Conservation (phyloP, 2,797 vertebrate genomes). For the Fistularia tabacaria region DNA sequence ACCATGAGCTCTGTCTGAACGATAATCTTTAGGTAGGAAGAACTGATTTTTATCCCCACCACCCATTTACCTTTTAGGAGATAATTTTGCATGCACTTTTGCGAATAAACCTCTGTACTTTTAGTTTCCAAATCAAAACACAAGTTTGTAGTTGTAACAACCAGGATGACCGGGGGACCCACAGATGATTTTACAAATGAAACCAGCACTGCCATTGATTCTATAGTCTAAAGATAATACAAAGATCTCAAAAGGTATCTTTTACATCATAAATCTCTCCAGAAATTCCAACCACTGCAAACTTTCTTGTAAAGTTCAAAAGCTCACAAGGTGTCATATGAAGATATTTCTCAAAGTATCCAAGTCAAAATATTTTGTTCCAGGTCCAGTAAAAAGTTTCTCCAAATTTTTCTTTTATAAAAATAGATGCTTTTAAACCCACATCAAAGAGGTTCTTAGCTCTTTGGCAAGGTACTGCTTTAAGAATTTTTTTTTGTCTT, state of each 20-base stretch:
- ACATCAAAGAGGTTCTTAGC: conserved; percentile 99
- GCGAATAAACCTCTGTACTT: conserved; percentile 64
- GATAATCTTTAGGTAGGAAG: conserved; percentile 94
- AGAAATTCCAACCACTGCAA: conserved; percentile 87
- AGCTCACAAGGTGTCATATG: conserved; percentile 99
- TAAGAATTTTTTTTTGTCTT: conserved; percentile 88
- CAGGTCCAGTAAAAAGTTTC: conserved; percentile 99
- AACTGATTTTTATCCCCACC: conserved; percentile 83
- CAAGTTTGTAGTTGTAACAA: conserved; percentile 80
- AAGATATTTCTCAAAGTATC: conserved; percentile 99
- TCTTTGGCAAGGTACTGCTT: conserved; percentile 99
- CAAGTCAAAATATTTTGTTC: conserved; percentile 99
- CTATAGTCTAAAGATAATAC: conserved; percentile 84
- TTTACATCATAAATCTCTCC: conserved; percentile 91
- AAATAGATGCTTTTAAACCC: conserved; percentile 99
- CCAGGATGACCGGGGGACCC: conserved; percentile 78
- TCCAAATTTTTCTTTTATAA: conserved; percentile 98
- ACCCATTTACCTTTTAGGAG: conserved; percentile 73
- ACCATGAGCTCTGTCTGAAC: conserved; percentile 91
- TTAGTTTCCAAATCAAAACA: conserved; percentile 84
- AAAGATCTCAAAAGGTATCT: conserved; percentile 92
- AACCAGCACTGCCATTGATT: conserved; percentile 86
- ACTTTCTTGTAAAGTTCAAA: conserved; percentile 98
- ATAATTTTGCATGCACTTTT: conserved; percentile 84
- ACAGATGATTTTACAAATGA: conserved; percentile 90